Percentiles rank a stretch among this genome's conserved stretches.
These are phyloP conservation scores for Anolis carolinensis DNA, from an alignment of 2,113 vertebrate species.

Conservation along the genomic window DNA sequence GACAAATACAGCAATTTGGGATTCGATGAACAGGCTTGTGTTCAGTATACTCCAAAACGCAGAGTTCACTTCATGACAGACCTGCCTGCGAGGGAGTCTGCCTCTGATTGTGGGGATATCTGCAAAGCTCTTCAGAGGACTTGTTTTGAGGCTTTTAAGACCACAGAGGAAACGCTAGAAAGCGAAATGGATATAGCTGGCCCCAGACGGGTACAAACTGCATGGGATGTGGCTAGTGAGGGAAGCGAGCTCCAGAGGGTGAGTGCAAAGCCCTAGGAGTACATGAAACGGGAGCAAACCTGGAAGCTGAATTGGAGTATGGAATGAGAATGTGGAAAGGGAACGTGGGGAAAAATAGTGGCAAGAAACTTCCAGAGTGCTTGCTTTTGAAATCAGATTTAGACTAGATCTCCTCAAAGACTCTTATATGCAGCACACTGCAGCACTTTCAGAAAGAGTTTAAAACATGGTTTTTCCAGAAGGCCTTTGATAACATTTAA, in stretches of 20 bases:
- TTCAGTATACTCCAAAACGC: neutral
- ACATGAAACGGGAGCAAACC: neutral
- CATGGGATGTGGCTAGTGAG: slow-evolving; percentile 24
- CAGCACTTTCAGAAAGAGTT: no score
- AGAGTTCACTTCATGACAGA: slow-evolving; percentile 49
- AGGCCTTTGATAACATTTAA: no score
- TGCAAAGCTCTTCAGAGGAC: slow-evolving; percentile 49
- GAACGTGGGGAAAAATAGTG: neutral
- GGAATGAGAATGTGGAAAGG: neutral
- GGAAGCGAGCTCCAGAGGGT: slow-evolving; percentile 44
- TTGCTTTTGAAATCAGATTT: neutral
- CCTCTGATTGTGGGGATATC: slow-evolving; percentile 41
- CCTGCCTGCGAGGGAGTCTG: slow-evolving; percentile 33
- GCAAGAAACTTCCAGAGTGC: neutral
- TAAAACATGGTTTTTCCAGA: no score
- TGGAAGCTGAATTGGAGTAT: neutral
- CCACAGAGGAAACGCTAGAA: slow-evolving; percentile 61
- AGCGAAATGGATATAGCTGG: slow-evolving; percentile 52
- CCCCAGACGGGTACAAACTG: slow-evolving; percentile 39
- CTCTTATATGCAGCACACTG: no score
- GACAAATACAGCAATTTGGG: slow-evolving; percentile 14
- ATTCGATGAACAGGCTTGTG: slow-evolving; percentile 12
- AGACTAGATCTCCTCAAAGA: no score
- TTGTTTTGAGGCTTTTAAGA: slow-evolving; percentile 61
- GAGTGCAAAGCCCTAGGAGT: slow-evolving; percentile 47